Conservation (phyloP, 1,140 invertebrate genomes). For the Drosophila cardini region DNA sequence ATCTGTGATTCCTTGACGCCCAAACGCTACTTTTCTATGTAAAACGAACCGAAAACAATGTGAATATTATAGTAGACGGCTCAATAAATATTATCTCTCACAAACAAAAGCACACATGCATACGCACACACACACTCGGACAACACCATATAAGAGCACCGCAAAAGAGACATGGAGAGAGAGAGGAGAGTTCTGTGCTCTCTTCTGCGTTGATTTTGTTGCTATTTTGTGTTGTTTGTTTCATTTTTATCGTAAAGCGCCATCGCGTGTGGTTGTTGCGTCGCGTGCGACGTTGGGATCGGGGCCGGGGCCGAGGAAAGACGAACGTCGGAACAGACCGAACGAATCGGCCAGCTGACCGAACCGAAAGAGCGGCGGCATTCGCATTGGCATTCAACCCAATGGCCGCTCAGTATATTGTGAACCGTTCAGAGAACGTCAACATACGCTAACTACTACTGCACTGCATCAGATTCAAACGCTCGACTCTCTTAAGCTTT, state of each 20-base stretch:
- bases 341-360: conserved; percentile 34
- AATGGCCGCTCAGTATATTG: conserved; percentile 60
- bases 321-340: background rate
- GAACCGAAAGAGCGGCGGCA: conserved; percentile 30
- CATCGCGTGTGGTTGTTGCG: conserved; percentile 24
- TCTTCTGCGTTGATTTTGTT: conserved; percentile 18
- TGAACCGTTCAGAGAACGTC: conserved; percentile 65
- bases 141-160: conserved; percentile 14
- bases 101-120: conserved; percentile 1
- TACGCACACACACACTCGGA: conserved; percentile 5
- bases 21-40: conserved; percentile 16
- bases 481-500: conserved; percentile 39
- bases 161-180: background rate
- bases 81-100: conserved; percentile 42
- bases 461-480: conserved; percentile 22
- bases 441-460: conserved; percentile 15
- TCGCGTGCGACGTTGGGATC: background rate
- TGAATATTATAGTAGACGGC: conserved; percentile 30
- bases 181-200: conserved; percentile 7
- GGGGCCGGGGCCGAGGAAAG: conserved; percentile 3
- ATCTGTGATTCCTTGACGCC: conserved; percentile 20
- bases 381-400: conserved; percentile 10
- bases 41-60: conserved; percentile 29
- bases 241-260: conserved; percentile 27
- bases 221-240: conserved; percentile 20